Percentiles rank a stretch among this genome's conserved stretches.
phyloP scores from a whole-genome alignment of 2,888 invertebrate genomes.

The Pantelozetes paolii region DNA sequence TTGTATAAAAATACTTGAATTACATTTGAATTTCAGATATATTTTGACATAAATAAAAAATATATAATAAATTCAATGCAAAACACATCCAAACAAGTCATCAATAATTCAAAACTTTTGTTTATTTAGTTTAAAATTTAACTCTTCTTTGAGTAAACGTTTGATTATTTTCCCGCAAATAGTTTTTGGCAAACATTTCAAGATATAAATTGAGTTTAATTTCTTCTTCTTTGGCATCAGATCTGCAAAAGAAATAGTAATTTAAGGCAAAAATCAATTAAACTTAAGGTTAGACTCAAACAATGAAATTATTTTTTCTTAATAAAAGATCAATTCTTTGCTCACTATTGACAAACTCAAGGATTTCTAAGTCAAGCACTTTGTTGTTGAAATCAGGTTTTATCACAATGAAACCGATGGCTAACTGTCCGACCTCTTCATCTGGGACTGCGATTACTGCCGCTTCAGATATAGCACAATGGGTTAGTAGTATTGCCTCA shows the following conservation, averaged over 20 bases:
- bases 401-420: neutral
- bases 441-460: neutral
- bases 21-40: neutral
- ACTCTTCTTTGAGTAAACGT: neutral
- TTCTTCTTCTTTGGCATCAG: constrained; percentile 7
- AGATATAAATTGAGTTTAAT: neutral
- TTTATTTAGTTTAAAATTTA: constrained; percentile 1
- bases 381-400: neutral
- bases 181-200: constrained; percentile 14
- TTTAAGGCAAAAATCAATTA: too few species aligned
- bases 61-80: neutral
- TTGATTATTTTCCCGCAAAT: constrained; percentile 4
- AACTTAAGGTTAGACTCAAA: neutral
- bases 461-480: constrained; percentile 8
- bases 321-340: neutral
- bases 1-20: neutral
- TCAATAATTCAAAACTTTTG: constrained; percentile 17
- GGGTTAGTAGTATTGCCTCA: neutral
- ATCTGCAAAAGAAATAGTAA: neutral
- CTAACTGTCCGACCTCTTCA: neutral
- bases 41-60: neutral
- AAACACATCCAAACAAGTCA: neutral
- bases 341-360: constrained; percentile 1
- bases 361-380: neutral
- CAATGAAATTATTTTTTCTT: too few species aligned